Conservation (phyloP, 2,888 invertebrate species). For the Mesopsocus fuscifrons region DNA sequence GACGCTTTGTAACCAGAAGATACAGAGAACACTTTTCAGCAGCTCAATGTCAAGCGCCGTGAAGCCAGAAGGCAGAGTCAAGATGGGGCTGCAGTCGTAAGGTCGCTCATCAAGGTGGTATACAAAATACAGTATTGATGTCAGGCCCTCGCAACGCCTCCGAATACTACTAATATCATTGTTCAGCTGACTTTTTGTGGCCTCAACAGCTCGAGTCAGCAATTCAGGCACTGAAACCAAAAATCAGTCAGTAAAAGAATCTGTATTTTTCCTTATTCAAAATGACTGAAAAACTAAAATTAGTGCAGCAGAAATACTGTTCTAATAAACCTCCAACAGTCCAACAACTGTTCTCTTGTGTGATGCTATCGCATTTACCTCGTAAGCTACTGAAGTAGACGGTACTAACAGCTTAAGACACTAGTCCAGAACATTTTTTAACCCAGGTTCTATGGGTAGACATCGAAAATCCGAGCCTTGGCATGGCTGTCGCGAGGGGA, state of each 20-base stretch:
- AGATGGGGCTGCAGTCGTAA: slow-evolving; percentile 15
- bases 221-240: slow-evolving; percentile 22
- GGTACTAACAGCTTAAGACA: too few species aligned
- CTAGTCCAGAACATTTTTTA: too few species aligned
- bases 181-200: slow-evolving; percentile 20
- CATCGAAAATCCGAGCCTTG: too few species aligned
- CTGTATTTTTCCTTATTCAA: background rate
- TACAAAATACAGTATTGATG: slow-evolving; percentile 33
- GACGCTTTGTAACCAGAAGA: background rate
- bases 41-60: slow-evolving; percentile 26
- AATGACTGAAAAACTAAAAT: slow-evolving; percentile 14
- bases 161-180: slow-evolving; percentile 22
- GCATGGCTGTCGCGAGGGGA: too few species aligned
- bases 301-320: slow-evolving; percentile 28
- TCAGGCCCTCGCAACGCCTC: slow-evolving; percentile 25
- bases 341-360: too few species aligned
- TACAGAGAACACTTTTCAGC: slow-evolving; percentile 30
- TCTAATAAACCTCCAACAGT: slow-evolving; percentile 26
- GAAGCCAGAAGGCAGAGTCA: slow-evolving; percentile 18
- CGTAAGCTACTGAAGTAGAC: too few species aligned
- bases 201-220: slow-evolving; percentile 21
- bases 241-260: slow-evolving; percentile 4
- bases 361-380: too few species aligned
- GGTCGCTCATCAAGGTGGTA: slow-evolving; percentile 23
- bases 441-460: too few species aligned